These are phyloP conservation scores for Actenoides lindsayi DNA, from an alignment of 2,113 vertebrate genomes.

Conservation along the genomic window DNA sequence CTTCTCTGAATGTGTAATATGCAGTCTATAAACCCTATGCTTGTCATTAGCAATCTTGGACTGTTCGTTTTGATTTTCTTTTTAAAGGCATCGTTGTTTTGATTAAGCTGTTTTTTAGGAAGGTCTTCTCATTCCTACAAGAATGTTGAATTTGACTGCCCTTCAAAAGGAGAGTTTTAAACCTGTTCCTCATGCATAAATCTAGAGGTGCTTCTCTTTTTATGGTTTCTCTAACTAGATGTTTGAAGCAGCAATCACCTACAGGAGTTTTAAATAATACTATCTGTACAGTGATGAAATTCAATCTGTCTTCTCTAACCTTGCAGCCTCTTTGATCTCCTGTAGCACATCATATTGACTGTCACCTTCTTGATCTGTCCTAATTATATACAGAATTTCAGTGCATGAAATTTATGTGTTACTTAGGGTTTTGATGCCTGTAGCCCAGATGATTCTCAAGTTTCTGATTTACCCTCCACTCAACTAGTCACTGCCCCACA, in stretches of 20 bases:
- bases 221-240: not conserved
- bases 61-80: not conserved
- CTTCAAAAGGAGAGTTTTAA: constrained; percentile 6
- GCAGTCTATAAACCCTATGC: not conserved
- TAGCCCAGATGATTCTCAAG: not conserved
- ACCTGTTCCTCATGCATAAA: not conserved
- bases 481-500: not conserved
- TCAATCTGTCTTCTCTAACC: constrained; percentile 5
- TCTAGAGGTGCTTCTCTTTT: not conserved
- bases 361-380: constrained; percentile 8
- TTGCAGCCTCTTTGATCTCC: constrained; percentile 30
- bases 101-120: not conserved
- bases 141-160: not conserved
- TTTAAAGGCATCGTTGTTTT: not conserved
- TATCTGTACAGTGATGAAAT: constrained; percentile 17
- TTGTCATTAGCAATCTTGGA: not conserved
- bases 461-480: not conserved
- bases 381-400: constrained; percentile 19
- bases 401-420: not conserved
- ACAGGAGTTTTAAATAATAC: constrained; percentile 10
- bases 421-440: not conserved
- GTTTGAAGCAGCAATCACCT: constrained; percentile 21
- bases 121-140: not conserved
- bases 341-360: not conserved
- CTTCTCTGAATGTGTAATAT: not conserved